phyloP scores from a whole-genome alignment of 2,113 vertebrate species.

The Chloropsis cyanopogon region DNA sequence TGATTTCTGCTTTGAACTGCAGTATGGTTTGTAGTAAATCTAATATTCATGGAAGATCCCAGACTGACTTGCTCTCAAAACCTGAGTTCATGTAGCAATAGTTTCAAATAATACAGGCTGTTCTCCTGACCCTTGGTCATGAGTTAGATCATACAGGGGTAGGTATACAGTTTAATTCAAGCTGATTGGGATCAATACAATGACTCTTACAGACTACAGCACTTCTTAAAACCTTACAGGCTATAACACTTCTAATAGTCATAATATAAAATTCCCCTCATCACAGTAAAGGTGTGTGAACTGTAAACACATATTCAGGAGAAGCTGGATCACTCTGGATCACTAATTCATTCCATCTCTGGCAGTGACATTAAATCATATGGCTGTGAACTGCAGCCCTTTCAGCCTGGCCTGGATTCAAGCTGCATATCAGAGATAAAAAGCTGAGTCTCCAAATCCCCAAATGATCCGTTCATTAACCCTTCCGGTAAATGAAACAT shows the following conservation, averaged over 20 bases:
- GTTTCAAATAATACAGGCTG: background rate
- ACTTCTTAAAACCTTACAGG: background rate
- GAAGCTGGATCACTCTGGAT: background rate
- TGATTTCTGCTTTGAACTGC: background rate
- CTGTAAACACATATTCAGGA: background rate
- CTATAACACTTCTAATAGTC: background rate
- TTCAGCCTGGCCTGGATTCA: background rate
- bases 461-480: background rate
- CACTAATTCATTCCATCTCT: background rate
- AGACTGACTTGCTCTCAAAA: background rate
- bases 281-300: background rate
- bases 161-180: background rate
- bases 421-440: background rate
- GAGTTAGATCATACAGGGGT: background rate
- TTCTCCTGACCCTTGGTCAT: background rate
- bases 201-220: background rate
- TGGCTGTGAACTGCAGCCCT: background rate
- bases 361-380: background rate
- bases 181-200: background rate
- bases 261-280: background rate
- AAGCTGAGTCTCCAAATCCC: constrained; percentile 40
- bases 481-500: constrained; percentile 4
- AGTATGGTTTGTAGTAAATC: background rate
- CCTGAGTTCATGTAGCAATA: background rate
- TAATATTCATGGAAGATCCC: background rate